phyloP scores from a whole-genome alignment of 2,113 vertebrate genomes.

The Malurus melanocephalus region DNA sequence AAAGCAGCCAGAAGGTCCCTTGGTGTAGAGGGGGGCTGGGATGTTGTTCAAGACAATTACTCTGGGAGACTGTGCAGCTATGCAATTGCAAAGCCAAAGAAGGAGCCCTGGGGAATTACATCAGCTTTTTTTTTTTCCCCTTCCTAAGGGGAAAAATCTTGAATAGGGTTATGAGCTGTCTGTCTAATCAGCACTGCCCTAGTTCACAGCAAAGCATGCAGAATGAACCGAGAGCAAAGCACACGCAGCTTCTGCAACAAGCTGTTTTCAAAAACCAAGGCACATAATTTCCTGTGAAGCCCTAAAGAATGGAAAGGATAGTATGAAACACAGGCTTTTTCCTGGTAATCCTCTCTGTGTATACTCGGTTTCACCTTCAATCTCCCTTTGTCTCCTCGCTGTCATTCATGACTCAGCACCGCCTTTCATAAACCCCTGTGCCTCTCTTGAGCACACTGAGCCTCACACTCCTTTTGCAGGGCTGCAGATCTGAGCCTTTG shows the following conservation, averaged over 20 bases:
- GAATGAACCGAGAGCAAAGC: background rate
- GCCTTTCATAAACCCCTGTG: background rate
- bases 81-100: constrained; percentile 12
- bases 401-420: constrained; percentile 46
- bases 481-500: background rate
- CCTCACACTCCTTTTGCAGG: background rate
- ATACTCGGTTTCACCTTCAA: background rate
- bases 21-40: background rate
- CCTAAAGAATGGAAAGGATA: background rate
- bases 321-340: background rate
- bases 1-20: constrained; percentile 24
- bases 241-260: background rate
- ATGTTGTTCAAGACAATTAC: constrained; percentile 22
- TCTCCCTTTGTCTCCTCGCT: constrained; percentile 16
- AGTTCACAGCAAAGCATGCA: background rate
- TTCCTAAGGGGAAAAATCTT: background rate
- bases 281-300: background rate
- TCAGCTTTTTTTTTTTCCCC: background rate
- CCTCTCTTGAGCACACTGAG: background rate
- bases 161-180: background rate
- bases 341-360: background rate
- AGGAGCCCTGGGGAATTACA: constrained; percentile 34
- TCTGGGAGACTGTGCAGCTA: constrained; percentile 21
- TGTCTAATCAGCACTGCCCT: constrained; percentile 4
- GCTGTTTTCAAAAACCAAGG: background rate